Conservation (phyloP, 2,888 invertebrate genomes). For the Coleophora deauratella region DNA sequence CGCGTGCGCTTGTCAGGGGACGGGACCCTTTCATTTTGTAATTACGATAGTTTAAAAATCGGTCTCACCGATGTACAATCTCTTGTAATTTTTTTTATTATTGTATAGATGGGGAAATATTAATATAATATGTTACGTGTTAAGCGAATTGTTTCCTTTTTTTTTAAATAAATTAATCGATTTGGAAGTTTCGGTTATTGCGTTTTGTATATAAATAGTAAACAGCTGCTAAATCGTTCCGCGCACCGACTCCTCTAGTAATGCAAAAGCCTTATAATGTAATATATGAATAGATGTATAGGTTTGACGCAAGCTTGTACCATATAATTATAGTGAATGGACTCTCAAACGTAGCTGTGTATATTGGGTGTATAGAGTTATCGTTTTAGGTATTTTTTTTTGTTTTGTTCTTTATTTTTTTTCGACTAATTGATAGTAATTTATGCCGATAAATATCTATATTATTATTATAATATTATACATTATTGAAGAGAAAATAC, state of each 20-base stretch:
- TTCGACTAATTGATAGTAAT: slow-evolving; percentile 68
- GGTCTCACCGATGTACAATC: slow-evolving; percentile 58
- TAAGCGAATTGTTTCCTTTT: too few relatives aligned
- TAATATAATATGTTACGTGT: slow-evolving; percentile 61
- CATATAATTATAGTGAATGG: slow-evolving; percentile 56
- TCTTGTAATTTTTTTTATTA: slow-evolving; percentile 67
- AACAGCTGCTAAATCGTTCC: slow-evolving; percentile 21
- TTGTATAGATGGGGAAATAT: slow-evolving; percentile 67
- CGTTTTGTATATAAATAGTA: slow-evolving; percentile 41
- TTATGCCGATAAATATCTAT: slow-evolving; percentile 67
- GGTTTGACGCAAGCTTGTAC: slow-evolving; percentile 57
- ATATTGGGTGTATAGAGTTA: slow-evolving; percentile 73
- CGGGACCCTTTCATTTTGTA: slow-evolving; percentile 23
- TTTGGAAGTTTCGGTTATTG: slow-evolving; percentile 31
- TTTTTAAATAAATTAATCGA: slow-evolving; percentile 23
- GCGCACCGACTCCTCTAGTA: slow-evolving; percentile 38
- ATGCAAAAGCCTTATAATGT: slow-evolving; percentile 66
- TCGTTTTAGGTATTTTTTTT: slow-evolving; percentile 52
- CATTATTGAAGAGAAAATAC: slow-evolving; percentile 64
- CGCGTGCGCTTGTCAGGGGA: slow-evolving; percentile 17
- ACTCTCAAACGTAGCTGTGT: slow-evolving; percentile 61
- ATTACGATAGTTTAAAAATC: slow-evolving; percentile 48
- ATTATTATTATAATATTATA: slow-evolving; percentile 32
- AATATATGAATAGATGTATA: slow-evolving; percentile 33
- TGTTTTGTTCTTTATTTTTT: slow-evolving; percentile 59